These are phyloP conservation scores for Lophotriccus pileatus DNA, from an alignment of 2,797 vertebrate species.

Conservation along the genomic window DNA sequence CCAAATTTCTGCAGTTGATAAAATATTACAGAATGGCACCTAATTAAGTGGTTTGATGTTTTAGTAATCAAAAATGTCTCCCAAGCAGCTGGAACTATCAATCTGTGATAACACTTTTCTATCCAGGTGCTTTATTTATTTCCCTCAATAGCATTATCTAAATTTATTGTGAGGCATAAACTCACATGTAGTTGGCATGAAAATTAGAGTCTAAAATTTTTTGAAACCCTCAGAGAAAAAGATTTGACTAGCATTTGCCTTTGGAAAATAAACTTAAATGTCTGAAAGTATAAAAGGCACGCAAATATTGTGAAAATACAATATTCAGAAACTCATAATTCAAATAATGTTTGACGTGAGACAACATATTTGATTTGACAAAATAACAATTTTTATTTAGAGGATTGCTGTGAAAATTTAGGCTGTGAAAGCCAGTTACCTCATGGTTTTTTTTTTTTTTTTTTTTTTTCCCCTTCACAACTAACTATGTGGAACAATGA, in stretches of 20 bases:
- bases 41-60: not conserved
- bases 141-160: not conserved
- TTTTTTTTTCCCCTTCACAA: fast-evolving
- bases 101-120: not conserved
- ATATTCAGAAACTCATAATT: not conserved
- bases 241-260: not conserved
- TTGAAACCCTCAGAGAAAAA: not conserved
- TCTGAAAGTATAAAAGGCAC: not conserved
- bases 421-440: not conserved
- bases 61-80: not conserved
- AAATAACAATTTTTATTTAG: not conserved
- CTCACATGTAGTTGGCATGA: not conserved
- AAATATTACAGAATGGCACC: not conserved
- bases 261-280: not conserved
- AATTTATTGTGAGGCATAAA: not conserved
- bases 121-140: not conserved
- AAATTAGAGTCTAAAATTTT: not conserved
- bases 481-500: not conserved
- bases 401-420: not conserved
- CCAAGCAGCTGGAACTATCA: not conserved
- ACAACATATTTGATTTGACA: not conserved
- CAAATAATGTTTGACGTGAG: not conserved
- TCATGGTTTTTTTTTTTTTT: too few relatives aligned
- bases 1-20: not conserved
- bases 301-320: not conserved